Evolutionary conservation across 2,888 invertebrate genomes (phyloP).

Genomic region (Timema podura): DNA sequence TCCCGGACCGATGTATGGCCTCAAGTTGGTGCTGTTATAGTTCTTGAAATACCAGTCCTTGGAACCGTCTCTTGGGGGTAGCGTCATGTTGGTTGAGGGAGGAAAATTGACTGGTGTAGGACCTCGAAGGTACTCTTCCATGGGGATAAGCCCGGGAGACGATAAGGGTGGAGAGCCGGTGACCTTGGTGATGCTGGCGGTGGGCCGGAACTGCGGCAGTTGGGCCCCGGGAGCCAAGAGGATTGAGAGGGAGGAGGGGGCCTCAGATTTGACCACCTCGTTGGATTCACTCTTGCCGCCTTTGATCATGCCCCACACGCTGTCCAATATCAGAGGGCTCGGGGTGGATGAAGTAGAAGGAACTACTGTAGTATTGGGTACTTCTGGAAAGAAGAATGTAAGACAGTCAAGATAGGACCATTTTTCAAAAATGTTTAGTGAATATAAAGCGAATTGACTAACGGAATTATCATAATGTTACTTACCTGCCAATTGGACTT

Average conservation of each 20-base stretch:
- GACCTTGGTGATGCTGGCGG: conserved; percentile 59
- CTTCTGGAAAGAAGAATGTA: not conserved
- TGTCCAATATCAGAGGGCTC: conserved; percentile 16
- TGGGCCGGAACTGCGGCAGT: conserved; percentile 44
- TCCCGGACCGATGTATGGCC: conserved; percentile 47
- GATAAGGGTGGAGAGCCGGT: conserved; percentile 43
- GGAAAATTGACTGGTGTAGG: conserved; percentile 29
- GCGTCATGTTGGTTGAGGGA: conserved; percentile 21
- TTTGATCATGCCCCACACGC: conserved; percentile 36
- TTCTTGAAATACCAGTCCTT: conserved; percentile 77
- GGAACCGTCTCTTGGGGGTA: conserved; percentile 21
- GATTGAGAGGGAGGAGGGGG: conserved; percentile 54
- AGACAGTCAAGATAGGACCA: not conserved
- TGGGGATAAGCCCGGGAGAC: conserved; percentile 32
- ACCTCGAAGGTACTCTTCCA: conserved; percentile 37
- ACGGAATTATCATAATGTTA: not conserved
- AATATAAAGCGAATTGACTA: not conserved
- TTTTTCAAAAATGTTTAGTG: conserved; percentile 3
- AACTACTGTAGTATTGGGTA: not conserved
- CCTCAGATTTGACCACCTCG: conserved; percentile 38
- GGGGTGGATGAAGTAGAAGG: not conserved
- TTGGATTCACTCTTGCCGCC: not conserved
- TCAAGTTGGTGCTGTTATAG: conserved; percentile 63
- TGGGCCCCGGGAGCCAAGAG: conserved; percentile 59
- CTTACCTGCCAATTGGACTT: not conserved